phyloP scores from a whole-genome alignment of 2,113 vertebrate genomes.

The Channa maculata region DNA sequence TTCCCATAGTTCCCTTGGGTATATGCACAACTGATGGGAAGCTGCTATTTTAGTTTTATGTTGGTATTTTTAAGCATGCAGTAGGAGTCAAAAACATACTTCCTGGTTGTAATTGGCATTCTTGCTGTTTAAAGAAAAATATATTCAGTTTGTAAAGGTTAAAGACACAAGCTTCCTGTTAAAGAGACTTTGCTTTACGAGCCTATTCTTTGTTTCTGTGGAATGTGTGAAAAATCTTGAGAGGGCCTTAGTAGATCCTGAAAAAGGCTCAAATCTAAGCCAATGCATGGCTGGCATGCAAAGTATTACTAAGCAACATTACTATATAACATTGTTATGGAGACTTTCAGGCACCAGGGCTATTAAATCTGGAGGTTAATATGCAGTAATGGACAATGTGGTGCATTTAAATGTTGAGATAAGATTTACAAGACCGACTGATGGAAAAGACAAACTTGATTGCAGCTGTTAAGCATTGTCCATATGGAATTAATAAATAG shows the following conservation, averaged over 20 bases:
- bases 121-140: slow-evolving; percentile 33
- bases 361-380: slow-evolving; percentile 62
- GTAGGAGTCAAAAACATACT: slow-evolving; percentile 42
- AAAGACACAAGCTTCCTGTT: slow-evolving; percentile 38
- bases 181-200: slow-evolving; percentile 40
- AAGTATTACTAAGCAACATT: slow-evolving; percentile 61
- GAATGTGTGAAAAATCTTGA: slow-evolving; percentile 58
- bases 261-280: slow-evolving; percentile 44
- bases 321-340: slow-evolving; percentile 53
- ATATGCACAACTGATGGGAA: slow-evolving; percentile 23
- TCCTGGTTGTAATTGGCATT: slow-evolving; percentile 54
- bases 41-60: slow-evolving; percentile 60
- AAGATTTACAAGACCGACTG: slow-evolving; percentile 14
- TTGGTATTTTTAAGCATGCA: slow-evolving; percentile 54
- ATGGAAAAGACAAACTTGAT: slow-evolving; percentile 22
- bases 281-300: slow-evolving; percentile 30
- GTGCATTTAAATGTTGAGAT: slow-evolving; percentile 28
- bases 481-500: not conserved
- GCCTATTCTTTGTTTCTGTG: slow-evolving; percentile 57
- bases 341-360: slow-evolving; percentile 72
- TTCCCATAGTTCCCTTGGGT: slow-evolving; percentile 58
- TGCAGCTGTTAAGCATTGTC: slow-evolving; percentile 16
- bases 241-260: slow-evolving; percentile 29
- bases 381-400: slow-evolving; percentile 35
- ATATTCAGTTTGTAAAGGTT: slow-evolving; percentile 29